Evolutionary conservation across 2,797 vertebrate genomes (phyloP).

Genomic region (Catamblyrhynchus diadema): DNA sequence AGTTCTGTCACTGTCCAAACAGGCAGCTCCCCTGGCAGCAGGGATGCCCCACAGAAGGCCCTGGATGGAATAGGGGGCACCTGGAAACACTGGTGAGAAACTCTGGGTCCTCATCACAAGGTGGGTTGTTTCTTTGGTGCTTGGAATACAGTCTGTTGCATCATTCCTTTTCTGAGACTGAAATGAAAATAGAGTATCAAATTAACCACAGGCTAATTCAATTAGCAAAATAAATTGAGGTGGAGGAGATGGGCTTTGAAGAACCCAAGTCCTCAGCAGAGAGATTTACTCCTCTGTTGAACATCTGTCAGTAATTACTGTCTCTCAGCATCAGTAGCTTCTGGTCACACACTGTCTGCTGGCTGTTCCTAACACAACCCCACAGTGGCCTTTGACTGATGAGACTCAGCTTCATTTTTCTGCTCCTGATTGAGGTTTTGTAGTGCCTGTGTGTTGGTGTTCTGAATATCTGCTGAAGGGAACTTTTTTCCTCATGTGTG

Average conservation of each 20-base stretch:
- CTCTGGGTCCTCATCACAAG: rapidly evolving
- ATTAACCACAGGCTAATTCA: background rate
- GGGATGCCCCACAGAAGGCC: background rate
- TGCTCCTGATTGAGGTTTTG: background rate
- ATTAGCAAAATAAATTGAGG: background rate
- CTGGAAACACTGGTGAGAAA: background rate
- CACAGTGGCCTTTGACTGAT: background rate
- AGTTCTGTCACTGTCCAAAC: background rate
- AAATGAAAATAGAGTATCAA: background rate
- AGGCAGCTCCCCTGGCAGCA: background rate
- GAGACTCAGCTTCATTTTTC: background rate
- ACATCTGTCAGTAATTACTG: background rate
- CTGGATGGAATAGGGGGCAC: background rate
- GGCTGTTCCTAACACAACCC: background rate
- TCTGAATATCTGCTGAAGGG: background rate
- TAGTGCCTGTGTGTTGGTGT: background rate
- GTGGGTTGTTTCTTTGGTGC: background rate
- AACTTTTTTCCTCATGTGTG: background rate
- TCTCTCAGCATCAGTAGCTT: background rate
- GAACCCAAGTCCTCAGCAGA: background rate
- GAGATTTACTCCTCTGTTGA: background rate
- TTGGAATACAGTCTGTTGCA: background rate
- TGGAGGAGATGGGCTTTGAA: background rate
- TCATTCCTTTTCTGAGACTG: background rate
- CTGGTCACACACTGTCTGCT: background rate